phyloP scores from a whole-genome alignment of 2,113 vertebrate species.

The Poecilia latipinna region DNA sequence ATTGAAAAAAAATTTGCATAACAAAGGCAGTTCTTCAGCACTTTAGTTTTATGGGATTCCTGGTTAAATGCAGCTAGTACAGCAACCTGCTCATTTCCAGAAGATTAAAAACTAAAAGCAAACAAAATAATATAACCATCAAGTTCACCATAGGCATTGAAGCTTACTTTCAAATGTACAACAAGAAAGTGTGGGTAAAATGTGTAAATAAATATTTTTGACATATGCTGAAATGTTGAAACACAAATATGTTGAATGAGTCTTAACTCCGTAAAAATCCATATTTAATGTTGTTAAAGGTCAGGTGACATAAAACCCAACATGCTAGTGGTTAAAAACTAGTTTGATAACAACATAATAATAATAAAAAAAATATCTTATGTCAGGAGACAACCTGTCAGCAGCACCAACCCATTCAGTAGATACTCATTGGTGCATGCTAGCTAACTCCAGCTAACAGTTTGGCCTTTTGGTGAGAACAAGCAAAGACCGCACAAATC shows the following conservation, averaged over 20 bases:
- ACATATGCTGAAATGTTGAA: background rate
- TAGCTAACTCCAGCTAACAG: background rate
- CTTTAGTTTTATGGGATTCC: background rate
- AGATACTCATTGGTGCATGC: background rate
- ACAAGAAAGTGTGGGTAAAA: background rate
- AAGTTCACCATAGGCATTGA: background rate
- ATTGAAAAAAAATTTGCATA: background rate
- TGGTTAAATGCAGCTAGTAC: background rate
- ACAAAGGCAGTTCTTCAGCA: background rate
- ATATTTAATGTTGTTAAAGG: background rate
- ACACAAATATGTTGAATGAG: background rate
- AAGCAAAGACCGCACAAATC: background rate
- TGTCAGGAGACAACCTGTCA: slow-evolving; percentile 4
- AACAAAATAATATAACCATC: background rate
- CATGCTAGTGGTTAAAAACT: background rate
- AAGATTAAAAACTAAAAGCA: background rate
- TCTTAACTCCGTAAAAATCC: background rate
- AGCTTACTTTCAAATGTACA: background rate
- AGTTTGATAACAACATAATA: background rate
- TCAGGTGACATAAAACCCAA: background rate
- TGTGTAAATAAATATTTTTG: background rate
- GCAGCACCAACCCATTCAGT: background rate
- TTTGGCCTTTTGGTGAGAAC: background rate
- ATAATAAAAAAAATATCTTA: background rate
- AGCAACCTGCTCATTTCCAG: background rate